Evolutionary conservation across 2,797 vertebrate genomes (phyloP).

Genomic region (Hemitrygon akajei): DNA sequence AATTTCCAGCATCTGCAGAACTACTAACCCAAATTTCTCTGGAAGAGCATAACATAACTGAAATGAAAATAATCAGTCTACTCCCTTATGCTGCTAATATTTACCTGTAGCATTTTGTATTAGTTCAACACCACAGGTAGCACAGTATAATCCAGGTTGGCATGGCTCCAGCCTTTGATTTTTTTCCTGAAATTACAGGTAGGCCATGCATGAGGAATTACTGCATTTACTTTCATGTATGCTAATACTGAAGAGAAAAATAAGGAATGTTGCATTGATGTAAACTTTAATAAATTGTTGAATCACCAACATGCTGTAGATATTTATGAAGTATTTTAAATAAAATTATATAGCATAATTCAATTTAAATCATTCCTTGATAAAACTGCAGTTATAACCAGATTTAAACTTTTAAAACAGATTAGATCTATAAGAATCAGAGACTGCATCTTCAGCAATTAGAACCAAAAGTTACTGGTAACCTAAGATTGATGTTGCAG

Average conservation of each 20-base stretch:
- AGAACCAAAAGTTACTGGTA: neutral
- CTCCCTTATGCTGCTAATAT: constrained; percentile 19
- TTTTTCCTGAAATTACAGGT: constrained; percentile 8
- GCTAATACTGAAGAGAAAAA: neutral
- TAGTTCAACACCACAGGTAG: constrained; percentile 53
- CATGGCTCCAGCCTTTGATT: constrained; percentile 43
- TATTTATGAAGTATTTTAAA: neutral
- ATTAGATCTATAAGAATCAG: neutral
- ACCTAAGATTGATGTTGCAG: neutral
- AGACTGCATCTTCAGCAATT: neutral
- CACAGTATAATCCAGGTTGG: constrained; percentile 54
- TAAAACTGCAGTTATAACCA: neutral
- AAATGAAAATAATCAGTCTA: neutral
- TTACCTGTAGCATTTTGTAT: constrained; percentile 55
- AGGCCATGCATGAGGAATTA: neutral
- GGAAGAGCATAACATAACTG: neutral
- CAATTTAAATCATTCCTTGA: neutral
- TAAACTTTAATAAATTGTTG: neutral
- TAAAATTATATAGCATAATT: neutral
- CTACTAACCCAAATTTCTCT: neutral
- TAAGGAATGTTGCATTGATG: neutral
- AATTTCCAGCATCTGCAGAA: neutral
- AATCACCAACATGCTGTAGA: neutral
- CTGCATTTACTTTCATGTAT: neutral
- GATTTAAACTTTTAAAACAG: neutral